These are phyloP conservation scores for Tiliqua scincoides DNA, from an alignment of 2,113 vertebrate species.

Conservation along the genomic window DNA sequence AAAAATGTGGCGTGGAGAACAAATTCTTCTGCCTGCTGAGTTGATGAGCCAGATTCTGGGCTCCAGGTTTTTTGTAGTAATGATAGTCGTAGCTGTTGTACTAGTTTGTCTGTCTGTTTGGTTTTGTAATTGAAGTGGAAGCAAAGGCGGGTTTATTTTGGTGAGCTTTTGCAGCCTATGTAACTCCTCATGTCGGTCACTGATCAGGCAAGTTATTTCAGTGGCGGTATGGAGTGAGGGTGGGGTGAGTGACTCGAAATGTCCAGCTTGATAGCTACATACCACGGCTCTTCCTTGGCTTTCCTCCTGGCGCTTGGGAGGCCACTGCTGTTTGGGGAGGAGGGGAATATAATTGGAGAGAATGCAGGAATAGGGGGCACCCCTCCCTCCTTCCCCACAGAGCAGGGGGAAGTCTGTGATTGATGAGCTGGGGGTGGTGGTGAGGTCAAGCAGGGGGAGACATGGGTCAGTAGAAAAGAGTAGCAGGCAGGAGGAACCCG, in stretches of 20 bases:
- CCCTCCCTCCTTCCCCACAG: not conserved
- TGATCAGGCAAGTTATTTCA: slow-evolving; percentile 39
- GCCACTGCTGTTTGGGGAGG: not conserved
- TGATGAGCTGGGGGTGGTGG: slow-evolving; percentile 16
- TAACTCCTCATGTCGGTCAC: slow-evolving; percentile 15
- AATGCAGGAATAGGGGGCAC: not conserved
- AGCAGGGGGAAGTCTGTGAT: slow-evolving; percentile 1
- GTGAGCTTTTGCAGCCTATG: slow-evolving; percentile 13
- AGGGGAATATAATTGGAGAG: not conserved
- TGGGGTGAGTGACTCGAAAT: rapidly evolving
- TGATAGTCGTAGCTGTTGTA: not conserved
- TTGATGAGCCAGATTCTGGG: not conserved
- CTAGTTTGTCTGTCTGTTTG: not conserved
- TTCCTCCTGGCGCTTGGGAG: not conserved
- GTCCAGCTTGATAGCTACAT: not conserved
- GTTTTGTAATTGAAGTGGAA: not conserved
- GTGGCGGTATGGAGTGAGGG: slow-evolving; percentile 15
- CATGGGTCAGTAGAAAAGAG: not conserved
- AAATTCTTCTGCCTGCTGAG: not conserved
- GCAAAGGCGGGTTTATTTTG: not conserved
- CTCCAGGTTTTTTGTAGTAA: not conserved
- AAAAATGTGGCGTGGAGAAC: not conserved
- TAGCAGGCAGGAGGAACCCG: slow-evolving; percentile 8
- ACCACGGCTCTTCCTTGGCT: not conserved
- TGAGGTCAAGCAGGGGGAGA: slow-evolving; percentile 21